Base-by-base conservation (phyloP, 2,797 vertebrate genomes). In the Rhyacichthys aspro region DNA sequence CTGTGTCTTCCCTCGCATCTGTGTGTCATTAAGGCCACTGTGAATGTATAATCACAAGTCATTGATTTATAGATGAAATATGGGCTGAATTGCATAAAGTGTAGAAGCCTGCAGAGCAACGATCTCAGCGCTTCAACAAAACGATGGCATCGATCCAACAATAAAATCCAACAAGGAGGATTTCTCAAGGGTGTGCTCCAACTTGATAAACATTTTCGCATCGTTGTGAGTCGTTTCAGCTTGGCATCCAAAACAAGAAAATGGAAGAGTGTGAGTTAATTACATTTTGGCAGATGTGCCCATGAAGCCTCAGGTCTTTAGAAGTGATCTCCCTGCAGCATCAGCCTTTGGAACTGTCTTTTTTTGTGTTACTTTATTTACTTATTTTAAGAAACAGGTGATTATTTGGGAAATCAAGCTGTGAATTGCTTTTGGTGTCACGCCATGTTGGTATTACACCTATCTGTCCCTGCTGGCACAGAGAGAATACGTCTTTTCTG, bases 181-280 rank as follows among this genome's bases (percentile, higher is more conserved):
- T 49, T 59, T 75, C 60, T 85, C 70, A 48, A 76, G 71, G 59
- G 63, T 55, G 32, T 45, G 54, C 62, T 54, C 50, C 43, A 74
- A 77, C 62, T 70, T 72, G 78, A 74, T 82, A 79, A 79, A 81
- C 48, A 43, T 65, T 75, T 62, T 47, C 17, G 64, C 62, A 52
- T 16, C 23, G 39, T 43, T 23, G 41, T 43, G 48, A 62, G 66
- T 71, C 3, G 55, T 79, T 78, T 72, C 50, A 58, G 39, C 48
- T 55, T 16, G n/a, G 47, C 58, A 48, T 62, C 69, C 6, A 42
- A 48, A 78, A 76, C 54, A 69, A 61, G 60, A 70, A 86, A 81
- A 72, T 18, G 19, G 28, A 76, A 85, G 65, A 87, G 86, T 79
- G 38, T 44, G 44, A 79, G 67, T 74, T 84, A 81, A 89, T 88